Evolutionary conservation across 2,113 vertebrate genomes (phyloP), one percentile per base, ranked within the genome.

Genomic region (Pterocles orientalis): DNA sequence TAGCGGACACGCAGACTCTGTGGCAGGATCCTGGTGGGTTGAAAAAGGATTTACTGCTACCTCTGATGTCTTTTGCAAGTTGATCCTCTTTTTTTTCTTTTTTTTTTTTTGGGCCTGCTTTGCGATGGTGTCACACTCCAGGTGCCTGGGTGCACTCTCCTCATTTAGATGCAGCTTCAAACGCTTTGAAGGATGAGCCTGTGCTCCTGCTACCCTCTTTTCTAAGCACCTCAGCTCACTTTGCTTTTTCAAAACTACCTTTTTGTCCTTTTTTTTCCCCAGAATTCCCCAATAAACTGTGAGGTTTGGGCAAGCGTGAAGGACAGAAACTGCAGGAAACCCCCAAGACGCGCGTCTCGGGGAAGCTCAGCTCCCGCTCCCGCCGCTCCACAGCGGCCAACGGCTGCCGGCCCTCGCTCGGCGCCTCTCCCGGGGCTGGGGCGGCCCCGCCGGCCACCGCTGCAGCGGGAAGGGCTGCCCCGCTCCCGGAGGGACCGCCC

Each of bases 361-460:
- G 19, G 11, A 1, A 14, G 20, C 3, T 4, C 0, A 2, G 14
- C 15, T 14, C 43, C 3, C 0, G 20, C 26, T 43, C 47, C 51
- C 3, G 14, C 62, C 36, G 13, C 4, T 71, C 29, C 26, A 7
- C 1, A 4, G 25, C 26, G 7, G 53, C 4, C 15, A 14, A 7
- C 20, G 2, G 10, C 3, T 11, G 4, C 36, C 21, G 7, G 34
- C 6, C 10, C 39, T 25, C 36, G 4, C 34, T 6, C 29, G 4
- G 6, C 6, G 9, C 23, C 28, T 3, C 9, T 31, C 4, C 34
- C 3, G 3, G 19, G 5, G 3, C 1, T 3, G 14, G 14, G 6
- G 25, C 8, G 6, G 57, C 53, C 31, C 51, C 36, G 12, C 34
- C 26, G 33, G 25, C 43, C 29, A 41, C n/a, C 11, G 34, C 29